A percentile compares a stretch with the other conserved stretches of the same genome.
Conservation (phyloP, 2,888 invertebrate genomes). For the Drosophila meridiana region DNA sequence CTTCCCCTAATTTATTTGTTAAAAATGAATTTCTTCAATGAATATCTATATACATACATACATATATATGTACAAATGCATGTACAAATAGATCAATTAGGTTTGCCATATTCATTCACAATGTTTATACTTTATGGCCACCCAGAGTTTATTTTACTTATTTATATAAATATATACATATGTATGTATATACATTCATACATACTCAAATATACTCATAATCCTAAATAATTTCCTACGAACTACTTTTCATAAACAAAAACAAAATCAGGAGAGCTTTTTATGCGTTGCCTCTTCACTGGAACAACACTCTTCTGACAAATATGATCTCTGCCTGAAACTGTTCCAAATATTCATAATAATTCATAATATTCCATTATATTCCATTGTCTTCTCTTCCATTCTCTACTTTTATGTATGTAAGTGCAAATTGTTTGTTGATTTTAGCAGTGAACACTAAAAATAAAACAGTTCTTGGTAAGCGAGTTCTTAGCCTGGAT, state of each 20-base stretch:
- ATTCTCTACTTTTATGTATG: neutral
- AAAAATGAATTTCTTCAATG: neutral
- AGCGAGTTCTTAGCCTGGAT: slow-evolving; percentile 19
- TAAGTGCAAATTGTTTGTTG: slow-evolving; percentile 58
- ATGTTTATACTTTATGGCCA: neutral
- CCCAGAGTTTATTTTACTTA: neutral
- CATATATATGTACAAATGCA: too few species aligned
- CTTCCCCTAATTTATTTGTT: neutral
- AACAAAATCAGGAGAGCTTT: neutral
- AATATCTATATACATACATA: too few species aligned
- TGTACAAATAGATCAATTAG: neutral
- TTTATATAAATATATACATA: neutral
- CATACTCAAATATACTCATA: neutral
- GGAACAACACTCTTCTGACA: neutral
- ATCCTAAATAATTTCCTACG: neutral
- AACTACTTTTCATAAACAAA: neutral
- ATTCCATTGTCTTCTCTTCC: neutral
- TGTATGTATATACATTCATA: too few species aligned
- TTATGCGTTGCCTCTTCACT: neutral
- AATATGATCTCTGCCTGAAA: neutral
- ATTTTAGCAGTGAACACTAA: slow-evolving; percentile 39
- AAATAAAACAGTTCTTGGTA: slow-evolving; percentile 53
- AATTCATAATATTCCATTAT: neutral
- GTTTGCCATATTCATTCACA: neutral
- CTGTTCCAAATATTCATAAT: neutral